Conservation (phyloP, 2,888 invertebrate genomes). For the Eugnorisma glareosa region DNA sequence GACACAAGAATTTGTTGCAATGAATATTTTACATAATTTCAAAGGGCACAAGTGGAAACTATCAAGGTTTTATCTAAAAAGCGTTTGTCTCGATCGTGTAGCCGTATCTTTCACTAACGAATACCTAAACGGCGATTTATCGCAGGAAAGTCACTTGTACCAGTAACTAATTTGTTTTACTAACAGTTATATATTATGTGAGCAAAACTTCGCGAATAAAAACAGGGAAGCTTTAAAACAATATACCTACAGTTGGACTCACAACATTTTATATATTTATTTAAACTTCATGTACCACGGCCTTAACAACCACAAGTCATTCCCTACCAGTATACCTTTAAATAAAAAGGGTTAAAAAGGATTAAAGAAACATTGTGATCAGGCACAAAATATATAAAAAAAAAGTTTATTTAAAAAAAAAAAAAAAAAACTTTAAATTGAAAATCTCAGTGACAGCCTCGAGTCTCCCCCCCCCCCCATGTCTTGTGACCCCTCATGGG, state of each 20-base stretch:
- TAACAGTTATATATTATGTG: conserved; percentile 29
- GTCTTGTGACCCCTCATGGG: too few species aligned
- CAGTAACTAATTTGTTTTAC: conserved; percentile 52
- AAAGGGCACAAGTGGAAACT: conserved; percentile 43
- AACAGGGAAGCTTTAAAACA: neutral
- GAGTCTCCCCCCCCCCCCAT: too few species aligned
- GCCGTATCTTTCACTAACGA: conserved; percentile 64
- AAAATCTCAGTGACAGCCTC: neutral
- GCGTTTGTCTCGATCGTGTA: conserved; percentile 53
- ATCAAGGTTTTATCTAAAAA: conserved; percentile 62
- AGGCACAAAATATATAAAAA: too few species aligned
- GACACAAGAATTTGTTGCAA: conserved; percentile 34
- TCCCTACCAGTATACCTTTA: too few species aligned
- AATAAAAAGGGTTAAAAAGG: too few species aligned
- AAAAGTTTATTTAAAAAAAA: too few species aligned
- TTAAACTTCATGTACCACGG: neutral
- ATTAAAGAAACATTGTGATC: too few species aligned
- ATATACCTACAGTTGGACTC: neutral
- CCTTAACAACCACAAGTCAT: too few species aligned
- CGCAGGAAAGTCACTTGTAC: conserved; percentile 49
- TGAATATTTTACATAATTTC: conserved; percentile 52
- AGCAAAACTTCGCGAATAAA: conserved; percentile 9
- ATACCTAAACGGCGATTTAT: conserved; percentile 58
- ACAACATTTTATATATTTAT: neutral
- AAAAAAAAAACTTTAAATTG: too few species aligned